Conservation (phyloP, 1,140 invertebrate genomes). For the Drosophila setifemur region DNA sequence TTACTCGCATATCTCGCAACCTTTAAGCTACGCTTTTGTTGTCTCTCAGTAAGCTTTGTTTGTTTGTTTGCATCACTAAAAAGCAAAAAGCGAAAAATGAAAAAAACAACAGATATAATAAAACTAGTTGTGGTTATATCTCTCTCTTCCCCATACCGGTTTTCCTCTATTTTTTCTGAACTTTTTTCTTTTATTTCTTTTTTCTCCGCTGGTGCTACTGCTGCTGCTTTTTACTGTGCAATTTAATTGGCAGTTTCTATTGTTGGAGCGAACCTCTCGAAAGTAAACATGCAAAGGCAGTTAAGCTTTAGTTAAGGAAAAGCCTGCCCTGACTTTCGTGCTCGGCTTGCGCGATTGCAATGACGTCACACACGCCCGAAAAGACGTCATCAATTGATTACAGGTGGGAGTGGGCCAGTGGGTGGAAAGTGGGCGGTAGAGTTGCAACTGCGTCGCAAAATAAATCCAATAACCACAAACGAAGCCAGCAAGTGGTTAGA, state of each 20-base stretch:
- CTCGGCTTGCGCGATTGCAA: constrained; percentile 7
- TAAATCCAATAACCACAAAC: constrained; percentile 41
- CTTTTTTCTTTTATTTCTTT: constrained; percentile 14
- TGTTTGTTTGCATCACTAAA: constrained; percentile 62
- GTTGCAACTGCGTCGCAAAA: constrained; percentile 63
- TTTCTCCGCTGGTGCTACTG: constrained; percentile 20
- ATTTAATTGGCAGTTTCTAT: constrained; percentile 75
- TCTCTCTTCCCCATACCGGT: constrained; percentile 54
- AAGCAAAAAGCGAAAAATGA: too few relatives aligned
- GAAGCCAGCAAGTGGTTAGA: constrained; percentile 70
- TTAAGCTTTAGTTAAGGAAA: constrained; percentile 16
- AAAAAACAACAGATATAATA: constrained; percentile 36
- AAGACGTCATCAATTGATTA: constrained; percentile 74
- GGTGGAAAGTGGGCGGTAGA: constrained; percentile 11
- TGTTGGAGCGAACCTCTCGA: constrained; percentile 41
- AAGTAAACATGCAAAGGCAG: constrained; percentile 60
- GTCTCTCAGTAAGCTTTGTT: constrained; percentile 40
- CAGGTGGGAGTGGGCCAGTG: constrained; percentile 52
- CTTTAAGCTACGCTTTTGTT: constrained; percentile 67
- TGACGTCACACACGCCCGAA: constrained; percentile 33
- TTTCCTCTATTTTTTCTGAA: constrained; percentile 31
- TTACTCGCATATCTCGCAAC: constrained; percentile 41
- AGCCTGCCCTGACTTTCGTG: constrained; percentile 44
- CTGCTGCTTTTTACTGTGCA: constrained; percentile 47
- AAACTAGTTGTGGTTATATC: constrained; percentile 56